Evolutionary conservation across 2,113 vertebrate genomes (phyloP).

Genomic region (Marmota monax): DNA sequence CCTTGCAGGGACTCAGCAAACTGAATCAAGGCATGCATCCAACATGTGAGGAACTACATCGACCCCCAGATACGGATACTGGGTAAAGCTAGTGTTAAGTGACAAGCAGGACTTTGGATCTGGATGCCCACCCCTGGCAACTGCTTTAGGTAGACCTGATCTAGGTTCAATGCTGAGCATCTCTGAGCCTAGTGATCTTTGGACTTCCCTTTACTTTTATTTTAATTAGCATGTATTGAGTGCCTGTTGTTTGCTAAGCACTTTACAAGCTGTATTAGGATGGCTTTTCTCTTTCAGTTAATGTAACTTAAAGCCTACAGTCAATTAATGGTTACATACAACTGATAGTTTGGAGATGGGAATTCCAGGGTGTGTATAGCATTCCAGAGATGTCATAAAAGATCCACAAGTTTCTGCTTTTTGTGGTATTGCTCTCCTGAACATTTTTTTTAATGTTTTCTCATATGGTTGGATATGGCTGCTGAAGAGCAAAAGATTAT

Average conservation of each 20-base stretch:
- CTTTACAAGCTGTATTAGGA: neutral
- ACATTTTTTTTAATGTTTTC: neutral
- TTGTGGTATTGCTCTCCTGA: neutral
- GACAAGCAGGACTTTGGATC: neutral
- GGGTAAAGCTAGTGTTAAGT: neutral
- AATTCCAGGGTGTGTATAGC: neutral
- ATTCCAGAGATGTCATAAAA: neutral
- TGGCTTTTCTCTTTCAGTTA: neutral
- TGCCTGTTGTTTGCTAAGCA: neutral
- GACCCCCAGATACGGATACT: neutral
- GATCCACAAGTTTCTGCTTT: neutral
- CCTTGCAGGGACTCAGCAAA: neutral
- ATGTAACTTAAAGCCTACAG: neutral
- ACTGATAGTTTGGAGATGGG: neutral
- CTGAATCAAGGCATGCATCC: neutral
- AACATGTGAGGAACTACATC: neutral
- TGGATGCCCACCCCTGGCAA: neutral
- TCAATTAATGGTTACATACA: neutral
- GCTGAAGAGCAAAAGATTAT: neutral
- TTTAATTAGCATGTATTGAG: neutral
- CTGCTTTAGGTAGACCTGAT: neutral
- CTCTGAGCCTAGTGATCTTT: neutral
- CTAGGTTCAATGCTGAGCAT: neutral
- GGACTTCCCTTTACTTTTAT: neutral
- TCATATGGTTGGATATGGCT: neutral